Percentiles rank a stretch among this genome's conserved stretches.
Evolutionary conservation across 1,140 invertebrate species (phyloP).

Genomic region (Cecropterus lyciades): DNA sequence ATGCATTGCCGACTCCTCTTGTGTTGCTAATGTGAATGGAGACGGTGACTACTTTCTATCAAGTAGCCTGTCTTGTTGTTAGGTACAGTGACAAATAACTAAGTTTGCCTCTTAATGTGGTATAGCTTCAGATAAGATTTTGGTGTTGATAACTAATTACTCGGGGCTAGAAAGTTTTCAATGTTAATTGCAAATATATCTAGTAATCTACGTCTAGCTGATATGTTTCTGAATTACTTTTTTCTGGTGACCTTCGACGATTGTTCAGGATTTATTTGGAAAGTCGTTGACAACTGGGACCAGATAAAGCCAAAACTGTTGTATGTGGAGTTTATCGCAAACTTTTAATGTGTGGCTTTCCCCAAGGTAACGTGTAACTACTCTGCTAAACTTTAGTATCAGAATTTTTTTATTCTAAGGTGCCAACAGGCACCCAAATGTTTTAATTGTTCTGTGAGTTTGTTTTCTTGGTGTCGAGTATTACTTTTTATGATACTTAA

Average conservation of each 20-base stretch:
- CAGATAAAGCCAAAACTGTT: constrained; percentile 17
- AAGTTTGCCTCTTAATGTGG: too few species aligned
- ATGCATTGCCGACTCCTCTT: too few species aligned
- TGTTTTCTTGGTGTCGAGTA: background rate
- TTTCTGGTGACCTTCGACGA: constrained; percentile 4
- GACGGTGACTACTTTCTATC: too few species aligned
- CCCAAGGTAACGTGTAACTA: background rate
- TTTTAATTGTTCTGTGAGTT: background rate
- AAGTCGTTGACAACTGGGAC: constrained; percentile 7
- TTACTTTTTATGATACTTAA: background rate
- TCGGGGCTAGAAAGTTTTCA: too few species aligned
- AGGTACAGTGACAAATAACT: too few species aligned
- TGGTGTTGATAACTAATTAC: too few species aligned
- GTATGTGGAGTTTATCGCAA: constrained; percentile 7
- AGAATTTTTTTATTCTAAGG: background rate
- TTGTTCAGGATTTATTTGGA: constrained; percentile 13
- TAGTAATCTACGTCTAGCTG: too few species aligned
- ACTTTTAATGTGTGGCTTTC: constrained; percentile 11
- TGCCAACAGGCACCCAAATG: background rate
- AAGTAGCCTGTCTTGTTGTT: too few species aligned
- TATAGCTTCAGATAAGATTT: too few species aligned
- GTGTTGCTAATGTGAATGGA: too few species aligned
- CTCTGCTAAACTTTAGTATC: background rate
- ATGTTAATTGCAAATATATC: too few species aligned
- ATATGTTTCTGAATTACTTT: background rate